phyloP scores from a whole-genome alignment of 1,140 invertebrate species.

The Drosophila pandora region DNA sequence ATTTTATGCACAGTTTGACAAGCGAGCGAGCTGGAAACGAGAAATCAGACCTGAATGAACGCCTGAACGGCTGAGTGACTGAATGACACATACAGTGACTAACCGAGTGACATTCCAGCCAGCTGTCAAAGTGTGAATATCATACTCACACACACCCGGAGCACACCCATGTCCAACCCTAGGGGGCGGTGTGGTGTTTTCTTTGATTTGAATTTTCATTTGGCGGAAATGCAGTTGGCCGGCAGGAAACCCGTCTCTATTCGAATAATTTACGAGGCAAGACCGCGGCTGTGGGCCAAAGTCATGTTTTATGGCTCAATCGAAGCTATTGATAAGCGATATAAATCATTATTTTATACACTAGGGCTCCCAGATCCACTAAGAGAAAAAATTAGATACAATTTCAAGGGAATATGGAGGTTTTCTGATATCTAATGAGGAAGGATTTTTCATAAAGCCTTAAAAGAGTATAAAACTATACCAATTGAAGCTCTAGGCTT shows the following conservation, averaged over 20 bases:
- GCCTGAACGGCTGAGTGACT: constrained; percentile 47
- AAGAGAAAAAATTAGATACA: not conserved
- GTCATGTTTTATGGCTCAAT: constrained; percentile 51
- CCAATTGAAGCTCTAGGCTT: too few species aligned
- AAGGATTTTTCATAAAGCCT: not conserved
- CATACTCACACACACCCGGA: constrained; percentile 14
- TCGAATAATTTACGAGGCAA: constrained; percentile 41
- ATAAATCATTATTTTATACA: constrained; percentile 50
- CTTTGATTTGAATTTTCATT: constrained; percentile 51
- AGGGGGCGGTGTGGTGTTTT: constrained; percentile 1
- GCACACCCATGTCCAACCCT: not conserved
- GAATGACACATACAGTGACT: constrained; percentile 32
- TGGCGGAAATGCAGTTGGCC: constrained; percentile 55
- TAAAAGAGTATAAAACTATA: not conserved
- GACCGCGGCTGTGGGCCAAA: constrained; percentile 14
- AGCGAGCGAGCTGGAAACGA: constrained; percentile 65
- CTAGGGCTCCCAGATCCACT: constrained; percentile 21
- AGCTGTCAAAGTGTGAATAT: constrained; percentile 77
- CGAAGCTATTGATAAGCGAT: constrained; percentile 43
- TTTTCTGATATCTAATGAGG: too few species aligned
- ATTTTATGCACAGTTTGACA: constrained; percentile 79
- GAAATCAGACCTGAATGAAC: constrained; percentile 53
- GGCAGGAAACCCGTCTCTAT: constrained; percentile 37
- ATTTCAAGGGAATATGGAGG: not conserved
- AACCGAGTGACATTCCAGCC: constrained; percentile 55